Evolutionary conservation across 1,140 invertebrate species (phyloP), one percentile per base, ranked within the genome.

Genomic region (Ceratina calcarata): DNA sequence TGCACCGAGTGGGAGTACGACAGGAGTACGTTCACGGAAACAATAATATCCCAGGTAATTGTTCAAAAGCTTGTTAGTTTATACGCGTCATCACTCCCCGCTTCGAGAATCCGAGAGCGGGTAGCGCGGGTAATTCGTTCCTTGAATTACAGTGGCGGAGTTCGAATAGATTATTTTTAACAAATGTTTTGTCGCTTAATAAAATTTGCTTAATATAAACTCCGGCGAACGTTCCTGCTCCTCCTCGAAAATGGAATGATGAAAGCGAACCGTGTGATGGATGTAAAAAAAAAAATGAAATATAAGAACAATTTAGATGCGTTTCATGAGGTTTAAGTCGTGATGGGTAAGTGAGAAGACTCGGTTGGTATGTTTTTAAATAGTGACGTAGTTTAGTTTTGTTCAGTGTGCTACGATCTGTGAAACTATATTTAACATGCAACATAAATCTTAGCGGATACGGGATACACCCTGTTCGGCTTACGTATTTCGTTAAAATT

Each of bases 1-100:
- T 96, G 96, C 84, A 87, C 90, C 0, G 76, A 92, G 8, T 94
- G 94, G 83, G 92, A 96, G 71, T 97, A 95, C 84, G 95, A 95
- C 73, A 94, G 92, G 45, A 94, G 91, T 49, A 89, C 94, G 18
- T 97, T 97, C 86, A 90, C 94, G 24, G 94, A 96, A 82, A 97
- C 96, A 0, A 96, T 96, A 8, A 91, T 95, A 24, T 96, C 95
- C 0, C 94, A 97, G 90, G 93, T 94, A 88, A 72, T 15, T 49
- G 16, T 65, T 4, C 3, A 24, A 45, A 15, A 22, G 24, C 0
- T 8, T 57, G 16, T 72, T 22, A 7, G n/a, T 12, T 10, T 18
- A 15, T 10, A 7, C 13, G 8, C 51, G 27, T 8, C 16, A 15
- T 65, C 15, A 4, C 16, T 37, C 16, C n/a, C n/a, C 27, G 13